Evolutionary conservation across 2,113 vertebrate genomes (phyloP).

Genomic region (Plestiodon gilberti): DNA sequence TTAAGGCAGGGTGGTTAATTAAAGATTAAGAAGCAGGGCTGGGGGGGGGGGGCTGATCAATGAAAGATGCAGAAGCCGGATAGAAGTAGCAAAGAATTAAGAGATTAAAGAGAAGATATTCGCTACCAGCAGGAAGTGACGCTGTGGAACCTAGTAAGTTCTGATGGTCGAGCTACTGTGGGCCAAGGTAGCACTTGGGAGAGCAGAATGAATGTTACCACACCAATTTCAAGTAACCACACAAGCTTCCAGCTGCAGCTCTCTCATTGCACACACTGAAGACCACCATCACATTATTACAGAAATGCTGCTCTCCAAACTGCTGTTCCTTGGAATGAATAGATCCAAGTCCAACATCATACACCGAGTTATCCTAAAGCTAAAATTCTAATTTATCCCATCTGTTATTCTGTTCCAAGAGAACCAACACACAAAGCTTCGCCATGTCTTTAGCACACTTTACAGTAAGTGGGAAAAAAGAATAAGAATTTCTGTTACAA

Average conservation of each 20-base stretch:
- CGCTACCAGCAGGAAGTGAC: neutral
- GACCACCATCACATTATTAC: neutral
- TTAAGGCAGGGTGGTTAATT: neutral
- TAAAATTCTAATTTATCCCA: neutral
- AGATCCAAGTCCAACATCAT: neutral
- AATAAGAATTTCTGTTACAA: slow-evolving; percentile 29
- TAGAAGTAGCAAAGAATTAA: neutral
- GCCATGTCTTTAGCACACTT: slow-evolving; percentile 22
- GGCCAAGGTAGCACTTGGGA: neutral
- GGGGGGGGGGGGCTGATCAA: neutral
- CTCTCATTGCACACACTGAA: neutral
- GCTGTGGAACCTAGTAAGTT: neutral
- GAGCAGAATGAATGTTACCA: neutral
- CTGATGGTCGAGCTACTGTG: neutral
- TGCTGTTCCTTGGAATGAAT: neutral
- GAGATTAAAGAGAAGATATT: neutral
- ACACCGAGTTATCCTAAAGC: neutral
- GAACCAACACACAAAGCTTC: neutral
- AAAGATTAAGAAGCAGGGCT: neutral
- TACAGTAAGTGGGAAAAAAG: neutral
- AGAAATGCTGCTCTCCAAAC: neutral
- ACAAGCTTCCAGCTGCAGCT: neutral
- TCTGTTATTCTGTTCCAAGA: neutral
- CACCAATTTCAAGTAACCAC: neutral
- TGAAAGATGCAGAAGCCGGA: neutral